phyloP scores from a whole-genome alignment of 1,140 invertebrate species.

The Marisa cornuarietis region DNA sequence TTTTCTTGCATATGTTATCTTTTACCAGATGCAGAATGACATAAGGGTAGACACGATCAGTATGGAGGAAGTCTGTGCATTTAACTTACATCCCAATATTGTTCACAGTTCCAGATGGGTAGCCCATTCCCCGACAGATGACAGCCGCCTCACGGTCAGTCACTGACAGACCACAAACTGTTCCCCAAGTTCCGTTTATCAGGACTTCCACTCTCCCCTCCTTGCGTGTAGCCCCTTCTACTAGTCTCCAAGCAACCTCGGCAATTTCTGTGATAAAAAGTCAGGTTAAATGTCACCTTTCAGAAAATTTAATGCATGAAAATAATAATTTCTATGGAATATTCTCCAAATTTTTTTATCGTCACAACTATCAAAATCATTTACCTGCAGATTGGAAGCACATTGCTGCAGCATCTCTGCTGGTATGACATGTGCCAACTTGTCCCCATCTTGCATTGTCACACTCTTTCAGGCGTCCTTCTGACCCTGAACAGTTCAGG shows the following conservation, averaged over 20 bases:
- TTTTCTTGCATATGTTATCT: too few species aligned
- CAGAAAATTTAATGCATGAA: too few species aligned
- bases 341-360: too few species aligned
- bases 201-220: constrained; percentile 51
- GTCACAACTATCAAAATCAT: too few species aligned
- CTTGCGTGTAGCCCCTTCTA: constrained; percentile 8
- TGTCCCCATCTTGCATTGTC: too few species aligned
- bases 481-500: constrained; percentile 24
- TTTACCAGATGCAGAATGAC: too few species aligned
- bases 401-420: too few species aligned
- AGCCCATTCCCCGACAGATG: constrained; percentile 44
- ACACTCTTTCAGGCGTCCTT: constrained; percentile 16
- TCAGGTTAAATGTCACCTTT: not conserved
- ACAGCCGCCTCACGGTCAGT: constrained; percentile 43
- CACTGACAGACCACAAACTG: constrained; percentile 38
- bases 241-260: constrained; percentile 1
- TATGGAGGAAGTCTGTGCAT: too few species aligned
- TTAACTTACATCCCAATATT: not conserved
- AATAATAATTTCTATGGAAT: accelerated
- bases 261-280: constrained; percentile 4
- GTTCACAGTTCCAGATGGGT: not conserved
- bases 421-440: too few species aligned
- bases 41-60: too few species aligned
- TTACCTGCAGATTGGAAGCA: too few species aligned
- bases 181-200: constrained; percentile 54